Evolutionary conservation across 92 coral and sea anemone species (phyloP), one percentile per base, ranked within the genome.

Genomic region (Umimayanthus chanpuru): DNA sequence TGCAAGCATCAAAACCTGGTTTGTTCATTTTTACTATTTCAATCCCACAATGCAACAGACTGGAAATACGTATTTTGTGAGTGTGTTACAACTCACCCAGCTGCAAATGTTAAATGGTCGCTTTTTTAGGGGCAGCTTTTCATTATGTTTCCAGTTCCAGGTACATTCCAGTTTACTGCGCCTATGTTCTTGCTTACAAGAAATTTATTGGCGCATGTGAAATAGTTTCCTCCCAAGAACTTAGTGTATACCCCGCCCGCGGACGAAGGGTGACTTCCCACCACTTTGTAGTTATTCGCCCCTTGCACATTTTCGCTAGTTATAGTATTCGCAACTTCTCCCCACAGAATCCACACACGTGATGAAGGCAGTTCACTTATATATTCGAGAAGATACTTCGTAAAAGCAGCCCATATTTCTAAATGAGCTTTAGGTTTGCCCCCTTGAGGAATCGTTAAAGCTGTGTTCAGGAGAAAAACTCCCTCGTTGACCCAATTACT

Each of bases 271-370:
- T 86, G 89, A 1, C 38, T 38, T 2, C 89, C 89, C 11, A 20
- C 6, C 66, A 71, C 30, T 71, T 76, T 76, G 77, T 53, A 21
- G 32, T 86, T 43, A 18, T 77, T 12, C 8, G 26, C 55, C 29
- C 11, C 5, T 40, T 8, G 32, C 55, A 76, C 20, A 21, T 2
- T 2, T 0, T 9, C 2, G 47, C 12, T 9, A 50, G 56, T 76
- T 1, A 29, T 10, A 9, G 1, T 2, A 7, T 39, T 2, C 0
- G 89, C 89, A 4, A 64, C 1, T 0, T 4, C 1, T 77, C 89
- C 89, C 89, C 84, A 86, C 9, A 86, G 74, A 76, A 86, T 16
- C 76, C 76, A 86, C 1, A 58, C 89, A 9, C 76, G 15, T 61
- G 53, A 41, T 29, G 18, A 4, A 0, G 39, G 15, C 0, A 20